Evolutionary conservation across 2,113 vertebrate species (phyloP), one percentile per base, ranked within the genome.

Genomic region (Toxotes chatareus): DNA sequence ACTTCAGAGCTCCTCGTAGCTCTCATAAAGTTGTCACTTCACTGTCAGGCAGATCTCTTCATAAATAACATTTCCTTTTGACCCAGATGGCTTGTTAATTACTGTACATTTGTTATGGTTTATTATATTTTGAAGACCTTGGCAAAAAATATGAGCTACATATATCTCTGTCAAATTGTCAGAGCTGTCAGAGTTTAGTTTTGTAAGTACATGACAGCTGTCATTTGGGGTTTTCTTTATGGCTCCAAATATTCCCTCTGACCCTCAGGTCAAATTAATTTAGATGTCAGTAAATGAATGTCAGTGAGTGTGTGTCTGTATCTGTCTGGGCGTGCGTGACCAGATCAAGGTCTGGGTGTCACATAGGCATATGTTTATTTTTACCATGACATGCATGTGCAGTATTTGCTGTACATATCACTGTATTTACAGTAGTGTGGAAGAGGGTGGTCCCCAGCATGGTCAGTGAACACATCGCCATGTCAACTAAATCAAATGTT

Each of bases 271-370:
- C 49, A 82, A 73, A 73, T 78, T 47, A 55, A 65, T 86, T 73
- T 73, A 88, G 80, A 85, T 76, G 78, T 79, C 80, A 87, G 6
- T 79, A 51, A 84, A 77, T 78, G 83, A 89, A 89, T 82, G 67
- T 82, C 80, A 79, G 44, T 57, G 34, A 70, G 51, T 59, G n/a
- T 40, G n/a, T 56, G 46, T 23, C 1, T 63, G 23, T 70, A 40
- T 61, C 12, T 69, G 42, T 59, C 70, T 73, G 34, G 70, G 23
- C 53, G 53, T 60, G 53, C 51, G 57, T 69, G 5, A 16, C 38
- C 14, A 66, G 12, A 76, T 42, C 3, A 44, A 68, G 23, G 53
- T 71, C 65, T 67, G 14, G 7, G 23, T 21, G 65, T 42, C 76
- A 69, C 32, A 51, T 60, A 14, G 5, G 13, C 44, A 60, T 75